These are phyloP conservation scores for Nesidiocoris tenuis DNA, from an alignment of 2,888 invertebrate species.

Conservation along the genomic window DNA sequence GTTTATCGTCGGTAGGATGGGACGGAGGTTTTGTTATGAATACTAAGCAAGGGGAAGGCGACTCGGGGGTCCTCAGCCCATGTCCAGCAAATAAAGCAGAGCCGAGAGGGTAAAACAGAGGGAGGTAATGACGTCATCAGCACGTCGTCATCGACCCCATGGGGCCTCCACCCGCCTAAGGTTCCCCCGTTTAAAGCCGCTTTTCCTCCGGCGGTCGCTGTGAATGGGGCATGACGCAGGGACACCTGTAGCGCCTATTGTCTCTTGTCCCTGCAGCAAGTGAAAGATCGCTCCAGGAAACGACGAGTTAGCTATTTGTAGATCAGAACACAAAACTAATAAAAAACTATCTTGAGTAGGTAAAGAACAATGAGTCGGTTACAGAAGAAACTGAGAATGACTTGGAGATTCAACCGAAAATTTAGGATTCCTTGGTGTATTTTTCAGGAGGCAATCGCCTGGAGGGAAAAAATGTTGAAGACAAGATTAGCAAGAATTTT, in stretches of 20 bases:
- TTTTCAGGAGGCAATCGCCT: too few relatives aligned
- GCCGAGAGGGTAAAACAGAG: background rate
- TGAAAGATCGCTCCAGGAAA: too few relatives aligned
- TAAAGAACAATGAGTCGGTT: too few relatives aligned
- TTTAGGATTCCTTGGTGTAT: too few relatives aligned
- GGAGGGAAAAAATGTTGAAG: too few relatives aligned
- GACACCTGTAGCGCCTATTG: constrained; percentile 35
- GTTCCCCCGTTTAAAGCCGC: background rate
- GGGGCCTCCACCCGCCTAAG: background rate
- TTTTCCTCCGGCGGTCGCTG: background rate
- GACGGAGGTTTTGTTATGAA: constrained; percentile 23
- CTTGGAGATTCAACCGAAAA: too few relatives aligned
- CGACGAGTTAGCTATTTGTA: too few relatives aligned
- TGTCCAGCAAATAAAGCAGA: background rate
- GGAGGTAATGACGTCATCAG: constrained; percentile 12
- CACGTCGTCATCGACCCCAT: constrained; percentile 18
- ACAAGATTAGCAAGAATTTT: too few relatives aligned
- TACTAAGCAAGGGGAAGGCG: constrained; percentile 18
- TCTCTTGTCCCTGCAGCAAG: constrained; percentile 11
- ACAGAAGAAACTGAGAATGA: too few relatives aligned
- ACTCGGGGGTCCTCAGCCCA: background rate
- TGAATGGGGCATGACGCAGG: constrained; percentile 31
- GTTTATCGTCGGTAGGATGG: background rate
- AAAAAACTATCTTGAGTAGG: too few relatives aligned
- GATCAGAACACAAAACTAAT: too few relatives aligned